Evolutionary conservation across 2,113 vertebrate species (phyloP).

Genomic region (Eolophus roseicapilla): DNA sequence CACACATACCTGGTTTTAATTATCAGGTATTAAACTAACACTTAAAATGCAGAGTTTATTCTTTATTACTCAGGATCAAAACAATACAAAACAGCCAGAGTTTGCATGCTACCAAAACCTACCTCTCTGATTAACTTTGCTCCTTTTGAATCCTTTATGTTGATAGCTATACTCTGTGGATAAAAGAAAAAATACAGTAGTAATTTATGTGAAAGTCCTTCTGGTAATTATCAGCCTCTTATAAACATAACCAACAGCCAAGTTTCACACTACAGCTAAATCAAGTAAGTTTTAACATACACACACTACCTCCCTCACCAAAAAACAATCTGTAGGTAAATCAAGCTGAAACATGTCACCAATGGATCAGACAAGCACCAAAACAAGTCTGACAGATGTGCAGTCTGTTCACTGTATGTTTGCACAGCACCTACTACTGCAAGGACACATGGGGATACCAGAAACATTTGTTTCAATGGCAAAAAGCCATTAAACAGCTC

Average conservation of each 20-base stretch:
- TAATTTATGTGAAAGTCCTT: neutral
- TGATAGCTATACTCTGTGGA: conserved; percentile 89
- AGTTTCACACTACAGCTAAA: neutral
- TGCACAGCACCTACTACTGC: neutral
- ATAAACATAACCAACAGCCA: neutral
- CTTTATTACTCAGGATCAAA: neutral
- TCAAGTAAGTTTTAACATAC: neutral
- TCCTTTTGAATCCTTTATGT: conserved; percentile 88
- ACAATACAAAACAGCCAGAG: neutral
- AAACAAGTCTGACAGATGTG: neutral
- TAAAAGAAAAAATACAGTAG: conserved; percentile 33
- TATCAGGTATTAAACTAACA: neutral
- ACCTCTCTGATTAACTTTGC: conserved; percentile 85
- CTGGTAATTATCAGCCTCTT: neutral
- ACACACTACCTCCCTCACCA: rapidly evolving
- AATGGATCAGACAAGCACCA: neutral
- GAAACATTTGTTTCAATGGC: neutral
- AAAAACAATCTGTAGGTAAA: neutral
- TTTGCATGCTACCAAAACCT: neutral
- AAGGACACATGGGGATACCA: neutral
- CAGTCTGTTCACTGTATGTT: neutral
- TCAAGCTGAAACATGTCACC: neutral
- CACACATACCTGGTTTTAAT: neutral
- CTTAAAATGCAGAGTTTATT: neutral
- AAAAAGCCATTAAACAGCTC: neutral